Conservation (phyloP, 1,140 invertebrate species). For the Holcopasites calliopsidis region DNA sequence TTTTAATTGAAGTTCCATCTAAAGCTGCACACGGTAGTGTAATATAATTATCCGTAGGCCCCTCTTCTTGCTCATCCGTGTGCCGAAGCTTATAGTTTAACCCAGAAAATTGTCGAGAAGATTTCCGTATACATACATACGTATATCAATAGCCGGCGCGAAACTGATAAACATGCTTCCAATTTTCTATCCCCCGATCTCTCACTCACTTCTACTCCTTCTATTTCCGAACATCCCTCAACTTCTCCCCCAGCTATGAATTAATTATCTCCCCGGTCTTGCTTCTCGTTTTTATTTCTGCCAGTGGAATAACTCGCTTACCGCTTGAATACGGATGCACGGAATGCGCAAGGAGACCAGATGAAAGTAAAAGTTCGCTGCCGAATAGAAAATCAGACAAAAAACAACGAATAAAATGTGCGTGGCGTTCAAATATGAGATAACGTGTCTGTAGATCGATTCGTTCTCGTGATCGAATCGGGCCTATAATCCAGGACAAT, state of each 20-base stretch:
- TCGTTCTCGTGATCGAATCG: neutral
- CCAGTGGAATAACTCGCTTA: neutral
- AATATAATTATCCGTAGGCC: neutral
- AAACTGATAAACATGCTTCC: slow-evolving; percentile 25
- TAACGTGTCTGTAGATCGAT: neutral
- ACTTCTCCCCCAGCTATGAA: slow-evolving; percentile 11
- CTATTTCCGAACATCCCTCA: slow-evolving; percentile 23
- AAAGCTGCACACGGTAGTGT: neutral
- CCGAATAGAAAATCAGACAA: too few relatives aligned
- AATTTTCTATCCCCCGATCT: too few relatives aligned
- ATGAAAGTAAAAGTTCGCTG: slow-evolving; percentile 1
- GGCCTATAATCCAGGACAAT: neutral
- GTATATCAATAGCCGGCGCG: slow-evolving; percentile 19
- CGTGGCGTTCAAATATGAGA: neutral
- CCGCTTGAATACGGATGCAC: neutral
- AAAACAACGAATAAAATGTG: neutral
- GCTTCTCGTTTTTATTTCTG: neutral
- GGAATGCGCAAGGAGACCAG: neutral
- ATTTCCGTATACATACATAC: slow-evolving; percentile 30
- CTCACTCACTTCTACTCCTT: neutral
- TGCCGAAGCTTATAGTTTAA: slow-evolving; percentile 5
- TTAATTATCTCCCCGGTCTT: slow-evolving; percentile 41
- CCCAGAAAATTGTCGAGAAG: slow-evolving; percentile 16
- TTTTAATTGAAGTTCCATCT: slow-evolving; percentile 5
- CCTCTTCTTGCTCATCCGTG: slow-evolving; percentile 10